These are phyloP conservation scores for Thymelicus sylvestris DNA, from an alignment of 2,888 invertebrate genomes.

Conservation along the genomic window DNA sequence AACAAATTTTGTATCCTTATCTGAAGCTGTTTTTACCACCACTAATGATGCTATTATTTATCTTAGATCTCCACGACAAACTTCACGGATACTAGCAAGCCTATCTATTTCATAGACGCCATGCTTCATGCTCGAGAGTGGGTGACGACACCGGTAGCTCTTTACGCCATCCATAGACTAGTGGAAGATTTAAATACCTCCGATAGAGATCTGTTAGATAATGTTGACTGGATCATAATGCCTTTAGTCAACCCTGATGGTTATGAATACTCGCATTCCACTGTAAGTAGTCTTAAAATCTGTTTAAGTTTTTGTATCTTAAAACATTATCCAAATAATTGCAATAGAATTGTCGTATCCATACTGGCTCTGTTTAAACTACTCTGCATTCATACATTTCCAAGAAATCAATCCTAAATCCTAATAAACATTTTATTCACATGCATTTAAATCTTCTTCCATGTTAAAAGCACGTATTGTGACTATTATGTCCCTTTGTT, in stretches of 20 bases:
- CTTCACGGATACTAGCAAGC: constrained; percentile 60
- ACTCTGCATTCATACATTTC: no score
- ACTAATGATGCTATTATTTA: not conserved
- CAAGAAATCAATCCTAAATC: no score
- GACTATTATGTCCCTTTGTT: no score
- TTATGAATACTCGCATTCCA: constrained; percentile 86
- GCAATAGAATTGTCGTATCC: no score
- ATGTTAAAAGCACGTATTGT: no score
- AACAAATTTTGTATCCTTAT: no score
- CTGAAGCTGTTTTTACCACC: no score
- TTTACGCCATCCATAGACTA: constrained; percentile 86
- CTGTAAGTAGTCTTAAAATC: constrained; percentile 63
- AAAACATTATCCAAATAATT: no score
- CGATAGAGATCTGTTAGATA: constrained; percentile 77
- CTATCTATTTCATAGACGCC: constrained; percentile 80
- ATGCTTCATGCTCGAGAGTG: constrained; percentile 88
- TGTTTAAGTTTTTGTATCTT: no score
- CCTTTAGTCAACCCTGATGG: constrained; percentile 90
- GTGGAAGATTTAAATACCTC: constrained; percentile 71
- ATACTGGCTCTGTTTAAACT: no score
- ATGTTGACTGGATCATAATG: constrained; percentile 87
- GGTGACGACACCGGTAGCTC: constrained; percentile 87
- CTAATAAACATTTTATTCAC: no score
- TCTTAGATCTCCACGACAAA: constrained; percentile 82
- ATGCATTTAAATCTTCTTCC: no score